Evolutionary conservation across 53 echinoderm and acorn worm genomes (phyloP), one percentile per base, ranked within the genome.

Genomic region (Arbacia lixula): DNA sequence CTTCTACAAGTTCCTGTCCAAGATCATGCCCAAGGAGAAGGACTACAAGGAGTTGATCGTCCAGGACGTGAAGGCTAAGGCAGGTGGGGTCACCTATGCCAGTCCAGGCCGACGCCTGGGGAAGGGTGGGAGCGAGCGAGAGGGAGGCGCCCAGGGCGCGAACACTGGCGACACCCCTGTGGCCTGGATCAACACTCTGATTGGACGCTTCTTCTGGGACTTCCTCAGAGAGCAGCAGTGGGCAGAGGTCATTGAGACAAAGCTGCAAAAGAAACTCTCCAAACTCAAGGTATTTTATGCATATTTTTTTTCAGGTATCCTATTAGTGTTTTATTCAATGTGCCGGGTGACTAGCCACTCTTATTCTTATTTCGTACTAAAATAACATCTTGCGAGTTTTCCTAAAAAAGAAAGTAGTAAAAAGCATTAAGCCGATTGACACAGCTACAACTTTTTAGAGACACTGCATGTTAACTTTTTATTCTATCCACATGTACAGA

Each of bases 141-240:
- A 85, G 55, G 56, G n/a, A 21, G 67, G 69, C 31, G 14, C 36
- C 9, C 76, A 66, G 28, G 77, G 84, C 31, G 82, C 76, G 32
- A 67, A 64, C 25, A 55, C 74, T 20, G 65, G 67, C 20, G 94
- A 92, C 8, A 53, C 92, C 16, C 91, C 97, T 10, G 86, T 93
- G 54, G 92, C 94, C 14, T 97, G 97, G 97, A 88, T 94, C 28
- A 97, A 97, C 72, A 84, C 91, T 20, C 41, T 97, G 34, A 82
- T 97, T 11, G 93, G 94, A 4, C 66, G 97, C 20, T 57, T 89
- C 56, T 97, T 97, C 90, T 97, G 97, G 97, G 97, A 97, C 54
- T 94, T 97, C 88, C 46, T 97, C 60, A 74, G 94, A 33, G 97
- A 94, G 69, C 79, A 94, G 53, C 69, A 88, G 46, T 97, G 94